phyloP scores from a whole-genome alignment of 2,797 vertebrate genomes.

The Neomorphus geoffroyi region DNA sequence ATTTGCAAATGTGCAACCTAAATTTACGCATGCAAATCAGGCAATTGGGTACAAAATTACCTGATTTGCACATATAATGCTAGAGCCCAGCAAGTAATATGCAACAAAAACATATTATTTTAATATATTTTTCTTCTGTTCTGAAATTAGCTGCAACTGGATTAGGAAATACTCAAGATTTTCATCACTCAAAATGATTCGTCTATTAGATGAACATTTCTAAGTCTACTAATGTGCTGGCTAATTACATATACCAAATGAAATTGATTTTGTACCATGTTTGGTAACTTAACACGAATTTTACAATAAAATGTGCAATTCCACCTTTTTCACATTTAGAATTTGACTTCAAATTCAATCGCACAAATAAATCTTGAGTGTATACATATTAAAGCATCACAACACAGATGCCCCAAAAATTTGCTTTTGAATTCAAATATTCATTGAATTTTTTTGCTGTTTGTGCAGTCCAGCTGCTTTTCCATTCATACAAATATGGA shows the following conservation, averaged over 20 bases:
- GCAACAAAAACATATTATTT: constrained; percentile 57
- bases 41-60: constrained; percentile 65
- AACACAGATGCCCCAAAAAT: background rate
- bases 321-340: background rate
- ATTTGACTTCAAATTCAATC: constrained; percentile 1
- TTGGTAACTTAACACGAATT: constrained; percentile 10
- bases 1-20: constrained; percentile 62
- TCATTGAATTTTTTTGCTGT: background rate
- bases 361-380: background rate
- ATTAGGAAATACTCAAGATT: constrained; percentile 40
- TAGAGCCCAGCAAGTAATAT: constrained; percentile 36
- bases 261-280: background rate
- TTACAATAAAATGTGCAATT: background rate
- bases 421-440: background rate
- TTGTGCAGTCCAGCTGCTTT: constrained; percentile 19
- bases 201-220: constrained; percentile 20
- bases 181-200: constrained; percentile 27
- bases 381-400: background rate
- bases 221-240: background rate
- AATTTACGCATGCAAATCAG: constrained; percentile 69
- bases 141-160: constrained; percentile 52
- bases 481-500: background rate
- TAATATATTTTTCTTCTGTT: constrained; percentile 63
- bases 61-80: constrained; percentile 65
- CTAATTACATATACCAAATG: background rate